Evolutionary conservation across 2,888 invertebrate species (phyloP).

Genomic region (Cosmorhoe ocellata): DNA sequence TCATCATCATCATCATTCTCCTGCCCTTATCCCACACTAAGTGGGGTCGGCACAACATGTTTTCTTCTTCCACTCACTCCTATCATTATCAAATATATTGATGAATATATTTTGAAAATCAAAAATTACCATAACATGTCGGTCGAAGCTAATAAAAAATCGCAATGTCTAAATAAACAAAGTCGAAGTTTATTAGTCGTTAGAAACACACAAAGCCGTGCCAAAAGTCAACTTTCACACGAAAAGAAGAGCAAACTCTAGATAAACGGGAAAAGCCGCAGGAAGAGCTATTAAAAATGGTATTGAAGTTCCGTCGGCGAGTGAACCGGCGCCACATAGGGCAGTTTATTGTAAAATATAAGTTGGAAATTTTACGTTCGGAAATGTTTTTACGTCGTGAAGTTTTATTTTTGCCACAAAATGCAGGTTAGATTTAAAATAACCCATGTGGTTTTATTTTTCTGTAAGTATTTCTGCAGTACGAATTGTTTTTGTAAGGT

Average conservation of each 20-base stretch:
- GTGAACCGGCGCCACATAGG: conserved; percentile 4
- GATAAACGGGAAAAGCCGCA: not conserved
- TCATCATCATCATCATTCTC: too few relatives aligned
- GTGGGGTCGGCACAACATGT: too few relatives aligned
- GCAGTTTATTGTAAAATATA: conserved; percentile 18
- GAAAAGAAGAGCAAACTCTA: not conserved
- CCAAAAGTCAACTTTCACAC: conserved; percentile 7
- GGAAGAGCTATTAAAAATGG: conserved; percentile 7
- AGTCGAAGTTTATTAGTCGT: not conserved
- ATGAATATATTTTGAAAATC: too few relatives aligned
- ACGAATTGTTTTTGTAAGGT: not conserved
- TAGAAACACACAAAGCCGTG: not conserved
- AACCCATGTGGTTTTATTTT: conserved; percentile 1
- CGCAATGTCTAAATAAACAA: too few relatives aligned
- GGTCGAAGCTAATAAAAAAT: too few relatives aligned
- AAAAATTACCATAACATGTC: too few relatives aligned
- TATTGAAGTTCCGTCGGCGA: conserved; percentile 4
- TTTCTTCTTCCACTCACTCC: too few relatives aligned
- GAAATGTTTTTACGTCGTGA: conserved; percentile 4
- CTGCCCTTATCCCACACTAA: too few relatives aligned
- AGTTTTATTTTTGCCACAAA: conserved; percentile 9
- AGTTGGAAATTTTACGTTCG: conserved; percentile 17
- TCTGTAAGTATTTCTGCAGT: not conserved
- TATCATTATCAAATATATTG: too few relatives aligned
- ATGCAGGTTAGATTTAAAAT: conserved; percentile 1